Evolutionary conservation across 2,113 vertebrate genomes (phyloP).

Genomic region (Anseranas semipalmata): DNA sequence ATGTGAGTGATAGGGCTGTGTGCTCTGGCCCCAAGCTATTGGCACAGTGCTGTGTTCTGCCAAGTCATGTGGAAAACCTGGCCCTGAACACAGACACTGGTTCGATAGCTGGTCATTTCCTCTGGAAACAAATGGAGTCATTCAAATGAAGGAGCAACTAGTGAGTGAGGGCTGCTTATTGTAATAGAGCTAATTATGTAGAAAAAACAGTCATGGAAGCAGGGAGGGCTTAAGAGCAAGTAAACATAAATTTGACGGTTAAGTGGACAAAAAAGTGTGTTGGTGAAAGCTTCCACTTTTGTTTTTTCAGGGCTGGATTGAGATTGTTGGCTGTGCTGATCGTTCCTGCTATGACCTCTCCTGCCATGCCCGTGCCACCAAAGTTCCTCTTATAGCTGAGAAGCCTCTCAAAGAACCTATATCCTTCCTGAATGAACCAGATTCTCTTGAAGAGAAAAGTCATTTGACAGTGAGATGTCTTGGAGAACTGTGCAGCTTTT

Average conservation of each 20-base stretch:
- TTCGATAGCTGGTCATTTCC: conserved; percentile 32
- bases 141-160: conserved; percentile 8
- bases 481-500: background rate
- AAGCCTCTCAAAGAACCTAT: conserved; percentile 97
- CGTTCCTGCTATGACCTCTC: conserved; percentile 94
- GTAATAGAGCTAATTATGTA: conserved; percentile 51
- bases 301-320: conserved; percentile 92
- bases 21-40: background rate
- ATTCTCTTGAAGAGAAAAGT: background rate
- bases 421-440: conserved; percentile 82
- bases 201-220: conserved; percentile 25
- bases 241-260: conserved; percentile 50
- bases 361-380: conserved; percentile 92
- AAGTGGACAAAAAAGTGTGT: conserved; percentile 29
- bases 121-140: conserved; percentile 35
- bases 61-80: conserved; percentile 40
- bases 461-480: background rate
- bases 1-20: background rate
- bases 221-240: conserved; percentile 8
- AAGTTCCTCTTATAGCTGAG: conserved; percentile 95
- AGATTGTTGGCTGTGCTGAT: conserved; percentile 96
- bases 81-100: background rate
- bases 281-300: conserved; percentile 20
- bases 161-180: conserved; percentile 30
- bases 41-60: background rate